Conservation (phyloP, 2,888 invertebrate genomes). For the Dysmachus trigonus region DNA sequence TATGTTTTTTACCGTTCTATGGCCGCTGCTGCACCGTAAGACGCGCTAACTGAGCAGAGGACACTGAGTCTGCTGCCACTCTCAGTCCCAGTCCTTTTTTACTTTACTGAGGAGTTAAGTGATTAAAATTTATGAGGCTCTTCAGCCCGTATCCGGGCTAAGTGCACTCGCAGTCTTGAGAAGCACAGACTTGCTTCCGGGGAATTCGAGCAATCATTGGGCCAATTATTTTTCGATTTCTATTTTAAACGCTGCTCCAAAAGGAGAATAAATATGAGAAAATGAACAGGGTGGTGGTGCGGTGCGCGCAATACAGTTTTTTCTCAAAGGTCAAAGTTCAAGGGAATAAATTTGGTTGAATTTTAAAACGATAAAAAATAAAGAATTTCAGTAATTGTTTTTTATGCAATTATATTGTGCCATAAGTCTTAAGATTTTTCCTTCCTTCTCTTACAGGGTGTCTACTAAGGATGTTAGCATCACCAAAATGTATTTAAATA, state of each 20-base stretch:
- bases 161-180: not conserved
- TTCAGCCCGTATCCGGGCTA: not conserved
- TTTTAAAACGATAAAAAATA: not conserved
- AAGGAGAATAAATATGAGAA: not conserved
- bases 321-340: not conserved
- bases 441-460: too few relatives aligned
- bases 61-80: not conserved
- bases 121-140: not conserved
- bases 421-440: too few relatives aligned
- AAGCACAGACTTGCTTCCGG: too few relatives aligned
- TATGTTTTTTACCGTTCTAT: not conserved
- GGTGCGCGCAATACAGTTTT: not conserved
- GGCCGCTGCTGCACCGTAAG: not conserved
- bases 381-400: not conserved
- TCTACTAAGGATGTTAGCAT: too few relatives aligned
- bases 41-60: not conserved
- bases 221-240: not conserved
- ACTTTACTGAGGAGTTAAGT: not conserved
- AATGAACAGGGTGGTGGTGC: not conserved
- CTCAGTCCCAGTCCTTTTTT: not conserved
- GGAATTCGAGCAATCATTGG: not conserved
- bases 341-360: not conserved
- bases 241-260: not conserved
- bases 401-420: not conserved
- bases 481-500: too few relatives aligned